Percentiles rank a stretch among this genome's conserved stretches.
Conservation (phyloP, 1,140 invertebrate species). For the Leptestheria dahalacensis region DNA sequence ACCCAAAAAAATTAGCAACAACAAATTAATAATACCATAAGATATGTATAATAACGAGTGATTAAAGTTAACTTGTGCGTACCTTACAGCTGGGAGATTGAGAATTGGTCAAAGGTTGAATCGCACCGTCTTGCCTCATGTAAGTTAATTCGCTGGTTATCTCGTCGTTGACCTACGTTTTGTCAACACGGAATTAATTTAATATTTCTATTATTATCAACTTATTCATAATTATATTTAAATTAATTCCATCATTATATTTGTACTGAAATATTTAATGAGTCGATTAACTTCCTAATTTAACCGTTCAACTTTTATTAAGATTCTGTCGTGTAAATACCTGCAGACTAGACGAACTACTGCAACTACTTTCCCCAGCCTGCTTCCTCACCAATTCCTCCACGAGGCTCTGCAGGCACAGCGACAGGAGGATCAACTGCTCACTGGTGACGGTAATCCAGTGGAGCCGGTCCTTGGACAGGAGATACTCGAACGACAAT, state of each 20-base stretch:
- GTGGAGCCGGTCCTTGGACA: slow-evolving; percentile 75
- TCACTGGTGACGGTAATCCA: slow-evolving; percentile 83
- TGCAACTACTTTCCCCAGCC: slow-evolving; percentile 35
- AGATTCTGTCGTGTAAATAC: too few relatives aligned
- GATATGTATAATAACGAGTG: too few relatives aligned
- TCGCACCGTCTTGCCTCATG: slow-evolving; percentile 38
- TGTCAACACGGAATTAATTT: slow-evolving; percentile 8
- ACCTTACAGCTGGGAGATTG: neutral
- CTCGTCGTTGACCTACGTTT: slow-evolving; percentile 19
- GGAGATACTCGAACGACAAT: slow-evolving; percentile 88
- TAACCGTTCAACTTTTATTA: too few relatives aligned
- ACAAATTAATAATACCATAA: too few relatives aligned
- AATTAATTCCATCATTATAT: too few relatives aligned
- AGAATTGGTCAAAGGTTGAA: slow-evolving; percentile 18
- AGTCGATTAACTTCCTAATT: too few relatives aligned
- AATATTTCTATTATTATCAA: too few relatives aligned
- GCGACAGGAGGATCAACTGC: slow-evolving; percentile 86
- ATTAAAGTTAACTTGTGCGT: too few relatives aligned
- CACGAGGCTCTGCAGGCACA: slow-evolving; percentile 86
- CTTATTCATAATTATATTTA: too few relatives aligned
- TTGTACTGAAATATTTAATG: too few relatives aligned
- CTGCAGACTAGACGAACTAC: slow-evolving; percentile 13
- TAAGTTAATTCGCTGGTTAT: slow-evolving; percentile 31
- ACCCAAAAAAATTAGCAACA: neutral
- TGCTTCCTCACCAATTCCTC: slow-evolving; percentile 80